phyloP scores from a whole-genome alignment of 1,140 invertebrate species.

The Neelides sp. region DNA sequence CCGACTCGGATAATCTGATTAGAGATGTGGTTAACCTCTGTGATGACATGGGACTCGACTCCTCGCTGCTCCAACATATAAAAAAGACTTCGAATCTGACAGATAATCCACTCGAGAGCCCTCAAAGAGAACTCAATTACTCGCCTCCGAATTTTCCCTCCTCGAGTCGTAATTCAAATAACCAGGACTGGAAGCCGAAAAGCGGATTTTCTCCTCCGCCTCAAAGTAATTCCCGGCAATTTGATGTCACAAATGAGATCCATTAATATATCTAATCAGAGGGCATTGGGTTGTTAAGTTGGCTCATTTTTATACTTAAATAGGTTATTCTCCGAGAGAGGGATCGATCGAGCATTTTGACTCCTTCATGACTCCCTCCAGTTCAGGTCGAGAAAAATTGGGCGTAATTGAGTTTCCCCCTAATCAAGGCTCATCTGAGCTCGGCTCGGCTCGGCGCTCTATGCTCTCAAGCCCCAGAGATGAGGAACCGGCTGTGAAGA shows the following conservation, averaged over 20 bases:
- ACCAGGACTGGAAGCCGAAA: background rate
- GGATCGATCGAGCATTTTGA: too few relatives aligned
- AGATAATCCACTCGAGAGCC: background rate
- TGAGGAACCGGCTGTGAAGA: background rate
- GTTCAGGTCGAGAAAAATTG: background rate
- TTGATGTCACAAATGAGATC: background rate
- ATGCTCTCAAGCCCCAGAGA: background rate
- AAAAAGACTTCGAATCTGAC: background rate
- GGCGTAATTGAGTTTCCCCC: background rate
- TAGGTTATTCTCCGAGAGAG: too few relatives aligned
- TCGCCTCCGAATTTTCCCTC: background rate
- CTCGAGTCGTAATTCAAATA: slow-evolving; percentile 1
- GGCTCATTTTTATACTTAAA: too few relatives aligned
- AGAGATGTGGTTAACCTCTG: slow-evolving; percentile 14
- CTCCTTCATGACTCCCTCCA: too few relatives aligned
- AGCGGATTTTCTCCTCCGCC: background rate
- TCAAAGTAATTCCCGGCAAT: background rate
- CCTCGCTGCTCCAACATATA: background rate
- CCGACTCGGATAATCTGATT: slow-evolving; percentile 6
- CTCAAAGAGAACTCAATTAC: background rate
- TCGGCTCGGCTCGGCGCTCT: background rate
- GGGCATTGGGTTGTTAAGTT: too few relatives aligned
- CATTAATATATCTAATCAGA: too few relatives aligned
- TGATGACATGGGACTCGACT: slow-evolving; percentile 3
- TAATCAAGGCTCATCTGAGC: background rate